Evolutionary conservation across 2,888 invertebrate genomes (phyloP), one percentile per base, ranked within the genome.

Genomic region (Andrena bicolor): DNA sequence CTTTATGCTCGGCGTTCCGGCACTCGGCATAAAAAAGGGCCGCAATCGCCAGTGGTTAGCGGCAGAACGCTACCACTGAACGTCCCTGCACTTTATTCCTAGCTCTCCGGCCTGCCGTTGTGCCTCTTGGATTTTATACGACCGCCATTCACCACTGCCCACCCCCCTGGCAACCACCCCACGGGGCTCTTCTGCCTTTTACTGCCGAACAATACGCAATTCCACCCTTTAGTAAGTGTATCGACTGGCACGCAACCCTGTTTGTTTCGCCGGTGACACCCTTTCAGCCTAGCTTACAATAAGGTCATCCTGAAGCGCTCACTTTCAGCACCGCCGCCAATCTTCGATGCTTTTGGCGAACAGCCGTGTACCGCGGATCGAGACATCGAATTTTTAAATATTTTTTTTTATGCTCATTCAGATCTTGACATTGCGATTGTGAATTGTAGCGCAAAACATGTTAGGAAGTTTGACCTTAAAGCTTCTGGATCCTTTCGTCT

Each of bases 1-100:
- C 76, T 85, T 84, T 84, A 84, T 81, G 76, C 61, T 32, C 70
- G 35, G 70, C 56, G 65, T 49, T 49, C 68, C 73, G 60, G 66
- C 58, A 70, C 73, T 66, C 53, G 63, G 61, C 66, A 65, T 76
- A 84, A 74, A 85, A 84, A 84, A 78, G 65, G 48, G 78, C 71
- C 64, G 48, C 79, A 86, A 85, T 85, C 79, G 86, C 83, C 85
- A 76, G 82, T 80, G 82, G 86, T 85, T 85, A 85, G 79, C 61
- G 86, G 68, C 68, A 75, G 84, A 76, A 84, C 70, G 78, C 49
- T 49, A 58, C 65, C 75, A 65, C 48, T 60, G 77, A 66, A 75
- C 76, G 58, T 77, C 20, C 26, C 26, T 76, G 76, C 76, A 78
- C 78, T 78, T 78, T 78, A 76, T 86, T 69, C 74, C 76, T 86